Base-by-base conservation (phyloP, 2,113 vertebrate genomes). In the Solea senegalensis region DNA sequence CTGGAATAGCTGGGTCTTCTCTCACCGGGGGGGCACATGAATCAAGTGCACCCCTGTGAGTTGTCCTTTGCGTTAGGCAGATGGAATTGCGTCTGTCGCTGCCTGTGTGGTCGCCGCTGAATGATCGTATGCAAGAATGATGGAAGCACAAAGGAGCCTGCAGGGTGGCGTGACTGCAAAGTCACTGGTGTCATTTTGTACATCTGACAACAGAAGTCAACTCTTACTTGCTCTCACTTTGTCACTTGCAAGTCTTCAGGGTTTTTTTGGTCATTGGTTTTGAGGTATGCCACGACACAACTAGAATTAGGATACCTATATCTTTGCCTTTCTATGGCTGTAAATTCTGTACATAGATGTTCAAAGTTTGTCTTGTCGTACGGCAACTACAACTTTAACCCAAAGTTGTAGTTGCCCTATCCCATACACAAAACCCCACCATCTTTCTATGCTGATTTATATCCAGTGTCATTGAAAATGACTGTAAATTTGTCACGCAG, bases 11-110 rank as follows among this genome's bases (percentile, higher is more conserved):
- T 69, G 65, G 72, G 61, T 67, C 53, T 64, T 72, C 59, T 76
- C 73, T 75, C 65, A 64, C 49, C 65, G 43, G 74, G 78, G 1
- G 56, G 77, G 75, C 50, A 55, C 68, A 77, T 81, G 69, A 88
- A 86, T 89, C 74, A 81, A 87, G 72, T 1, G 57, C 72, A 70
- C 83, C 82, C 72, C 74, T 14, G 85, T 59, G 80, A 86, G 87
- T 76, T 62, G 78, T 90, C 83, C 83, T 88, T 88, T 69, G 57
- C 13, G 14, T 70, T 2, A 12, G 65, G 70, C 81, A 67, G 69
- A 81, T 63, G 76, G 81, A 73, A 62, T 39, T 58, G 56, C 48
- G 61, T 86, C 79, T 78, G 77, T 50, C 74, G 75, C 55, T 54
- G 72, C 46, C 66, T 57, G 58, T 78, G 80, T 61, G 78, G 78